These are phyloP conservation scores for Oplegnathus fasciatus DNA, from an alignment of 2,113 vertebrate genomes.

Conservation along the genomic window DNA sequence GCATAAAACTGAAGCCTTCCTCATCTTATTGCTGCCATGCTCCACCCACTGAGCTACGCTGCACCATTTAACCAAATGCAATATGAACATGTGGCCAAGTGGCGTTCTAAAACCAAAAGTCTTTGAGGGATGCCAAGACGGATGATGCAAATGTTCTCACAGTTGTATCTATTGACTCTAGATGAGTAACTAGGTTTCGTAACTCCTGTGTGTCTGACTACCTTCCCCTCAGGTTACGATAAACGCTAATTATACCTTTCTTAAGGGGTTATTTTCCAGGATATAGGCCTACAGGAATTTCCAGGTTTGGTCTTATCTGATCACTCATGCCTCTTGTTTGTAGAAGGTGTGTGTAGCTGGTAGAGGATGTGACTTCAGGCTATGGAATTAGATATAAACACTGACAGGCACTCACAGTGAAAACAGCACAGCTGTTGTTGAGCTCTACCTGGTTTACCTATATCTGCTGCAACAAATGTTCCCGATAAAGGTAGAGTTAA, in stretches of 20 bases:
- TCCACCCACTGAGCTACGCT: constrained; percentile 24
- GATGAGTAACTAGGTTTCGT: constrained; percentile 41
- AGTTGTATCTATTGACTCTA: constrained; percentile 36
- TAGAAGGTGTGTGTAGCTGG: constrained; percentile 25
- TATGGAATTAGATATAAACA: background rate
- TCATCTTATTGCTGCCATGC: background rate
- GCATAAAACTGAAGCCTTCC: constrained; percentile 24
- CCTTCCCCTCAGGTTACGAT: constrained; percentile 30
- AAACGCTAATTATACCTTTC: background rate
- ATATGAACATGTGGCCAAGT: constrained; percentile 51
- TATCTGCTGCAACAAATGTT: constrained; percentile 3
- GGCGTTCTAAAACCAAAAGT: constrained; percentile 33
- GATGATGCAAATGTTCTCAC: constrained; percentile 52
- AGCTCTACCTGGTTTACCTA: constrained; percentile 41
- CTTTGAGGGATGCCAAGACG: constrained; percentile 4
- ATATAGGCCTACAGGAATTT: constrained; percentile 43
- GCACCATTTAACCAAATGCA: constrained; percentile 30
- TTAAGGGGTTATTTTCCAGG: constrained; percentile 16
- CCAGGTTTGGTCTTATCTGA: constrained; percentile 10
- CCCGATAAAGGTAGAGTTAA: background rate
- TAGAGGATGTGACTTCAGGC: constrained; percentile 42
- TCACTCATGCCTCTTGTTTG: constrained; percentile 27
- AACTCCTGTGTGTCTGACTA: constrained; percentile 13
- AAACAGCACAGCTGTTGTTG: background rate
- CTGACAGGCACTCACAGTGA: background rate